A percentile compares a stretch with the other conserved stretches of the same genome.
phyloP scores from a whole-genome alignment of 2,888 invertebrate genomes.

The Euzophera pinguis region DNA sequence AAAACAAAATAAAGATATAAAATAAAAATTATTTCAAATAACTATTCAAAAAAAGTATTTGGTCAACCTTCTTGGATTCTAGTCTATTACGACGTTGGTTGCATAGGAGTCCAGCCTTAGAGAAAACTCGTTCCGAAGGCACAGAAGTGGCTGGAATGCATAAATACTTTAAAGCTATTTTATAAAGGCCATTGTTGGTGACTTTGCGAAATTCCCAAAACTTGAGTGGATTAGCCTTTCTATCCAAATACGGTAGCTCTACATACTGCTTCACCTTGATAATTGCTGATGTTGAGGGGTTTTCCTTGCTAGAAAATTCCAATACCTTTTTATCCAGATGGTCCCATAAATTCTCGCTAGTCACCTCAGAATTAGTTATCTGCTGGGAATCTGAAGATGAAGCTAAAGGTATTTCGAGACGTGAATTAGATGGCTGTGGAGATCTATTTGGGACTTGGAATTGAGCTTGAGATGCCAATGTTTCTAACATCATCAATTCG shows the following conservation, averaged over 20 bases:
- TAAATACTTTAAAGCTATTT: constrained; percentile 9
- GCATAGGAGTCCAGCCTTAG: constrained; percentile 17
- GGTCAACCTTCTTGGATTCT: not conserved
- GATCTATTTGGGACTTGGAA: constrained; percentile 20
- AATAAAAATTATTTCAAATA: too few relatives aligned
- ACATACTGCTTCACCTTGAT: constrained; percentile 27
- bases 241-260: constrained; percentile 18
- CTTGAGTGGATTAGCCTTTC: constrained; percentile 13
- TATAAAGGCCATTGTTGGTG: not conserved
- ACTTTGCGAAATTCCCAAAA: constrained; percentile 3
- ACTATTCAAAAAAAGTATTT: not conserved
- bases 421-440: constrained; percentile 17
- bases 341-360: constrained; percentile 18
- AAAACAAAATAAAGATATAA: too few relatives aligned
- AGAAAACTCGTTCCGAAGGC: constrained; percentile 18
- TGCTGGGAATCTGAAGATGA: constrained; percentile 11
- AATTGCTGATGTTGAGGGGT: constrained; percentile 17
- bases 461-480: constrained; percentile 17
- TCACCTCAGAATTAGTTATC: constrained; percentile 1
- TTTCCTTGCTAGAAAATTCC: constrained; percentile 15
- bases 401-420: constrained; percentile 19
- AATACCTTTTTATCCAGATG: constrained; percentile 20
- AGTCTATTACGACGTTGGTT: constrained; percentile 12
- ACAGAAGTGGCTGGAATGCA: constrained; percentile 15
- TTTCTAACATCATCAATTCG: constrained; percentile 18